Conservation (phyloP, 1,140 invertebrate species). For the Parasteatoda tepidariorum region DNA sequence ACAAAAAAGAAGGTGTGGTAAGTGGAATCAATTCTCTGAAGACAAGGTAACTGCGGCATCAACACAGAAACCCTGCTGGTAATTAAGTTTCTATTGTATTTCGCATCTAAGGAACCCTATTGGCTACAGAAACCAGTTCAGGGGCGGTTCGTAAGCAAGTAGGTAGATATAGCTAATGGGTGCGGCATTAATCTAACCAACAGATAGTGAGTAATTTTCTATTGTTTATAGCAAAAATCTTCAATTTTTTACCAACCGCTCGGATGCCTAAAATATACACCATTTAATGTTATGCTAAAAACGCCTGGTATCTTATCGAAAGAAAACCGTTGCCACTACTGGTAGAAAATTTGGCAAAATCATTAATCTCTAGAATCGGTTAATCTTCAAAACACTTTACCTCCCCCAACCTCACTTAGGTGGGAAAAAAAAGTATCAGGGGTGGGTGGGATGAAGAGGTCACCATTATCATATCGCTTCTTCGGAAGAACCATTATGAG, state of each 20-base stretch:
- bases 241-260: not conserved
- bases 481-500: slow-evolving; percentile 51
- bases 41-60: slow-evolving; percentile 1
- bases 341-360: slow-evolving; percentile 8
- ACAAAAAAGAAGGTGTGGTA: slow-evolving; percentile 38
- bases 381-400: slow-evolving; percentile 32
- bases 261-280: not conserved
- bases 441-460: slow-evolving; percentile 26
- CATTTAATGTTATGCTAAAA: slow-evolving; percentile 30
- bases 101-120: slow-evolving; percentile 28
- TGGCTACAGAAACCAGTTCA: slow-evolving; percentile 33
- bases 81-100: slow-evolving; percentile 51
- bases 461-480: slow-evolving; percentile 51
- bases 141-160: slow-evolving; percentile 44
- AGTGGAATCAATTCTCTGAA: slow-evolving; percentile 47
- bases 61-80: slow-evolving; percentile 12
- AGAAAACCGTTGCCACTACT: slow-evolving; percentile 33
- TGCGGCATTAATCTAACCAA: slow-evolving; percentile 35
- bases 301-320: slow-evolving; percentile 17
- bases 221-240: slow-evolving; percentile 33
- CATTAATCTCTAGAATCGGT: slow-evolving; percentile 52
- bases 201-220: slow-evolving; percentile 44
- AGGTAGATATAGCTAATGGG: slow-evolving; percentile 8
- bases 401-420: not conserved
- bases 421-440: not conserved